Base-by-base conservation (phyloP, 2,113 vertebrate species). In the Furnarius figulus region DNA sequence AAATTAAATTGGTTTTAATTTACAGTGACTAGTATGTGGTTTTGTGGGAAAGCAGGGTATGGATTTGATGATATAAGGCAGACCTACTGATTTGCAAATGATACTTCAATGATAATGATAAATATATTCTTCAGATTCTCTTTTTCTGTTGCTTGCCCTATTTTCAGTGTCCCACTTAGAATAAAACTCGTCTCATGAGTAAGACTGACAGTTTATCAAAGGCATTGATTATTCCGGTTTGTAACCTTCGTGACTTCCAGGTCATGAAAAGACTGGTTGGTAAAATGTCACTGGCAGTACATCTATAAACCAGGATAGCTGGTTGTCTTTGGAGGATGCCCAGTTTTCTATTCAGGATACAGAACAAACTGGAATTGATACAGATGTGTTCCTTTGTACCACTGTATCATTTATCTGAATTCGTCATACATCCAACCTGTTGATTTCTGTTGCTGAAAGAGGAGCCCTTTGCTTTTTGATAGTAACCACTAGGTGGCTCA, bases 401-500 rank as follows among this genome's bases (percentile, higher is more conserved):
- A 0, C 16, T 67, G 11, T 37, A 23, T 55, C 1, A 0, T 50
- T 53, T 68, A 25, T 1, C 11, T 28, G 40, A 76, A 46, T 73
- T 86, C 28, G 44, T 83, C 19, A 3, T 28, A 10, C 4, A 22
- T 63, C 31, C 11, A 52, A 16, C n/a, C 17, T 68, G 31, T 44
- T 53, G 22, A 46, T 81, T 47, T 24, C n/a, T 1, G 1, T 33
- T 85, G 40, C 50, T 83, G 42, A 65, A 84, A 33, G 4, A 52
- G 31, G 22, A 71, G 27, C 5, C 19, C 55, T 73, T 76, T 70
- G 23, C 40, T 85, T 88, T 84, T 15, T 12, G 9, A 12, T 42
- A 80, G 56, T 75, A 72, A 68, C 93, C 96, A 68, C 68, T 88
- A 87, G 96, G 66, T 92, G 96, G 92, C 96, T 81, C 76, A n/a